Conservation (phyloP, 2,113 vertebrate genomes). For the Alosa alosa region DNA sequence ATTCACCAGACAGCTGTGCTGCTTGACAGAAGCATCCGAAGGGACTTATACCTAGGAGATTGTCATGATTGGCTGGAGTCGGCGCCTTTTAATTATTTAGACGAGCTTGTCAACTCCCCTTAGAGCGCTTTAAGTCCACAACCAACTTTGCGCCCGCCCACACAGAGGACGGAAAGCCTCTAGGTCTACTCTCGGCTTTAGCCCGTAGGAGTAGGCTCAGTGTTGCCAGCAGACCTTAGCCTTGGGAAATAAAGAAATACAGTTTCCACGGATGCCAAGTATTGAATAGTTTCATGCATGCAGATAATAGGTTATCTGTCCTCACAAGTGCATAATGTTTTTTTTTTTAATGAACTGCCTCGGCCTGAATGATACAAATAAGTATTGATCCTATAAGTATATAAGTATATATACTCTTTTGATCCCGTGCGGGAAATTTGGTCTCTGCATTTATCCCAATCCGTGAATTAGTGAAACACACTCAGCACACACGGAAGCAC, state of each 20-base stretch:
- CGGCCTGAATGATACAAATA: too few relatives aligned
- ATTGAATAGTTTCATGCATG: not conserved
- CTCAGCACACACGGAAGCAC: too few relatives aligned
- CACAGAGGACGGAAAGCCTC: not conserved
- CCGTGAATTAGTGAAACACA: too few relatives aligned
- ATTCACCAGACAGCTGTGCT: not conserved
- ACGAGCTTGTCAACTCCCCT: conserved; percentile 11
- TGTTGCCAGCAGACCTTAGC: not conserved
- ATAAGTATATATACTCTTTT: too few relatives aligned
- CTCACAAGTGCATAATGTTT: too few relatives aligned
- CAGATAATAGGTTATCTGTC: too few relatives aligned
- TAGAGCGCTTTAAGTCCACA: conserved; percentile 15
- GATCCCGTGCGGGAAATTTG: too few relatives aligned
- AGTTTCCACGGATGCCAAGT: not conserved
- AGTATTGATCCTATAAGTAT: too few relatives aligned
- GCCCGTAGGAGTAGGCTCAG: not conserved
- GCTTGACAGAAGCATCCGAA: not conserved
- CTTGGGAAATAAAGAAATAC: not conserved
- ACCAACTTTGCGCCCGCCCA: conserved; percentile 1
- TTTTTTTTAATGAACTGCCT: too few relatives aligned
- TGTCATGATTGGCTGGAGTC: not conserved
- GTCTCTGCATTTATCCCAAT: too few relatives aligned
- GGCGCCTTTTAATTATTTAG: not conserved
- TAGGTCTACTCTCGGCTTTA: not conserved
- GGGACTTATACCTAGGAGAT: not conserved